A percentile compares a stretch with the other conserved stretches of the same genome.
Conservation (phyloP, 2,888 invertebrate genomes). For the Chrysina gloriosa region DNA sequence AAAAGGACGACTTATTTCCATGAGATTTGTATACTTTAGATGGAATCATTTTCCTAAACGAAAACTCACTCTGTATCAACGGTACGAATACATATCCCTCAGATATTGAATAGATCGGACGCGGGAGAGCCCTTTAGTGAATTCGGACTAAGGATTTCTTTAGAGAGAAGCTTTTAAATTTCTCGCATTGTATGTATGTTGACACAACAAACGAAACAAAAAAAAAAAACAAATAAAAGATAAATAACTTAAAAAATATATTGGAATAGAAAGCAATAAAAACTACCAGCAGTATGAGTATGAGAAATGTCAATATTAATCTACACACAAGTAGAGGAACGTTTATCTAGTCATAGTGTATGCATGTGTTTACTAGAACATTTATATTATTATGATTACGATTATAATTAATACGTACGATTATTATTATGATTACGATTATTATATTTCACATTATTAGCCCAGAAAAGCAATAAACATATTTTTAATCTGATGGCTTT, state of each 20-base stretch:
- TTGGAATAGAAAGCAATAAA: constrained; percentile 59
- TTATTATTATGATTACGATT: constrained; percentile 39
- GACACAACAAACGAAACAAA: constrained; percentile 44
- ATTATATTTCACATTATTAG: constrained; percentile 61
- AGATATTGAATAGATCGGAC: constrained; percentile 44
- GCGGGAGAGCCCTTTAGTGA: constrained; percentile 38
- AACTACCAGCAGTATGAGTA: constrained; percentile 42
- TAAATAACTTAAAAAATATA: no score
- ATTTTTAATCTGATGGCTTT: constrained; percentile 64
- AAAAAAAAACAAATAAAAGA: no score
- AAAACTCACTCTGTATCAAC: no score
- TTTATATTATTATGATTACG: constrained; percentile 39
- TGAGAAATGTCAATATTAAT: constrained; percentile 51
- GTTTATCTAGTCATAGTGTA: constrained; percentile 60
- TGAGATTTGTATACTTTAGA: no score
- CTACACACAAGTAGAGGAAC: constrained; percentile 53
- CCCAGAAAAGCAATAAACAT: constrained; percentile 64
- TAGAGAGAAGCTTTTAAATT: constrained; percentile 49
- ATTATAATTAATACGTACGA: constrained; percentile 43
- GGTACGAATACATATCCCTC: no score
- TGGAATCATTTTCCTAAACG: no score
- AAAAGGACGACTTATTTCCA: no score
- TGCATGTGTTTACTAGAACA: constrained; percentile 61
- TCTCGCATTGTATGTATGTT: constrained; percentile 43
- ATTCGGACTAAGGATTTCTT: constrained; percentile 50